Conservation (phyloP, 30 jellyfish, hydroid and myxozoan genomes). For the Turritopsis rubra region DNA sequence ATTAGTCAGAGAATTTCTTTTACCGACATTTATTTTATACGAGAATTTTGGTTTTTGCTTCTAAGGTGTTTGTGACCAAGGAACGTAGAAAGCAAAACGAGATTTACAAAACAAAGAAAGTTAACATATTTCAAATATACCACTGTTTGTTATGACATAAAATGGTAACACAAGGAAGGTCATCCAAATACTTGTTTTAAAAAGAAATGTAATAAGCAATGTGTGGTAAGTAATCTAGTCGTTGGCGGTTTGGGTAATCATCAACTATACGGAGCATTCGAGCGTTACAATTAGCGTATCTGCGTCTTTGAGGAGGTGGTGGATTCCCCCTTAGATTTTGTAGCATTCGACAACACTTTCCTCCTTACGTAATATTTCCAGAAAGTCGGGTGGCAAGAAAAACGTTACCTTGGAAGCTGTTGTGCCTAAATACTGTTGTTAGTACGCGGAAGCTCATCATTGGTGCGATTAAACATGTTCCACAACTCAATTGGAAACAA, state of each 20-base stretch:
- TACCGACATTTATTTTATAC: too few relatives aligned
- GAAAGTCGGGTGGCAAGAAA: slow-evolving; percentile 36
- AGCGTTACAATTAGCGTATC: slow-evolving; percentile 15
- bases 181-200: too few relatives aligned
- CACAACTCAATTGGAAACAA: slow-evolving; percentile 26
- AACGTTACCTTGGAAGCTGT: slow-evolving; percentile 8
- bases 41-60: too few relatives aligned
- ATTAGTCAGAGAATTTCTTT: too few relatives aligned
- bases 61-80: too few relatives aligned
- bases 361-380: slow-evolving; percentile 24
- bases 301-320: slow-evolving; percentile 13
- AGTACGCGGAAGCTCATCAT: slow-evolving; percentile 39
- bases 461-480: slow-evolving; percentile 42
- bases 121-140: too few relatives aligned
- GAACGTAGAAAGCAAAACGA: too few relatives aligned
- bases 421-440: slow-evolving; percentile 45
- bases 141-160: too few relatives aligned
- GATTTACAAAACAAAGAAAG: too few relatives aligned
- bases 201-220: slow-evolving; percentile 2
- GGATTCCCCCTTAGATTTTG: slow-evolving; percentile 8
- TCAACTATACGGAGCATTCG: slow-evolving; percentile 14
- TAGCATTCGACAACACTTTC: not conserved
- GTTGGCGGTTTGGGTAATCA: slow-evolving; percentile 22
- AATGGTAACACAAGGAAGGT: too few relatives aligned
- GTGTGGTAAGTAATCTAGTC: not conserved